Evolutionary conservation across 2,113 vertebrate genomes (phyloP).

Genomic region (Trinectes maculatus): DNA sequence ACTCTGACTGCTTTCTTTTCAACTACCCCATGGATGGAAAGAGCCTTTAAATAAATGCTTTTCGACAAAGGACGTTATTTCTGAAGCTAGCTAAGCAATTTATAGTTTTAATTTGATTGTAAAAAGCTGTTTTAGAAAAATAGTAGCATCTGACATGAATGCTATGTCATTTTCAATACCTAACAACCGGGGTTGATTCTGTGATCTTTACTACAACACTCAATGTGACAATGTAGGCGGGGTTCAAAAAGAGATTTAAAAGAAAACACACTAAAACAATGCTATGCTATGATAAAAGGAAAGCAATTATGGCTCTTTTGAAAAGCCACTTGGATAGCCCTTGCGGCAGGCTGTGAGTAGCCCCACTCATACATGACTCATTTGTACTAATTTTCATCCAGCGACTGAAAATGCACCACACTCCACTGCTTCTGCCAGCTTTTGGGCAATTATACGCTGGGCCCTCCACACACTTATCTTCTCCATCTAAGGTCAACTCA

Average conservation of each 20-base stretch:
- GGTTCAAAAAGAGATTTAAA: constrained; percentile 28
- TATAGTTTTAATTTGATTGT: constrained; percentile 9
- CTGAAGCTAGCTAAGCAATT: constrained; percentile 6
- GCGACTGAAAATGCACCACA: constrained; percentile 54
- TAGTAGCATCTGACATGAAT: constrained; percentile 30
- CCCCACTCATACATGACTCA: constrained; percentile 68
- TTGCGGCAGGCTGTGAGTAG: constrained; percentile 55
- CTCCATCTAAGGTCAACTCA: constrained; percentile 49
- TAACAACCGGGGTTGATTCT: constrained; percentile 35
- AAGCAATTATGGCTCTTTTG: constrained; percentile 69
- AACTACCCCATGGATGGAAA: too few species aligned
- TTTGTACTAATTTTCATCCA: constrained; percentile 64
- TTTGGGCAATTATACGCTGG: constrained; percentile 51
- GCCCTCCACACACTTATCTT: constrained; percentile 49
- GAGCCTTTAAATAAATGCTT: too few species aligned
- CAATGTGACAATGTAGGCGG: constrained; percentile 27
- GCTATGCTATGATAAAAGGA: constrained; percentile 57
- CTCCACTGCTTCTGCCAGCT: constrained; percentile 43
- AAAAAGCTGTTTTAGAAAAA: constrained; percentile 22
- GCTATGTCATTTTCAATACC: constrained; percentile 3
- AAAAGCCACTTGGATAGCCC: constrained; percentile 71
- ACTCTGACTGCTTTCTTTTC: too few species aligned
- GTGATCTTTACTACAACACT: constrained; percentile 27
- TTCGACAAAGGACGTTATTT: constrained; percentile 20
- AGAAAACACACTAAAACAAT: constrained; percentile 11